Evolutionary conservation across 1,140 invertebrate species (phyloP), one percentile per base, ranked within the genome.

Genomic region (Leptopilina boulardi): DNA sequence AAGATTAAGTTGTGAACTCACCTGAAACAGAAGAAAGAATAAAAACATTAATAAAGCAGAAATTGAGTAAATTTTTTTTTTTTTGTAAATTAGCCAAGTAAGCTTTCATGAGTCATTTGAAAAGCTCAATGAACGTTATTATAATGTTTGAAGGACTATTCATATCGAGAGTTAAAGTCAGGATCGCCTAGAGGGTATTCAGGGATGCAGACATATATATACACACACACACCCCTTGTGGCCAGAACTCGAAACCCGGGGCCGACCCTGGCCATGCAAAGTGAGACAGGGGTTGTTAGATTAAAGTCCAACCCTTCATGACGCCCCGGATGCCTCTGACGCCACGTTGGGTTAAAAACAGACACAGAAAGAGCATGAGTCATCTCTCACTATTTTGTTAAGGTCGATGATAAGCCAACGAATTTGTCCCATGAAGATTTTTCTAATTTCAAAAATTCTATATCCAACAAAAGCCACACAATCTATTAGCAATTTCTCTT

Each of bases 291-390:
- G 84, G 82, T 82, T 83, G 84, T 85, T 83, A 82, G 78, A 85
- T 85, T 85, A 85, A 85, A 82, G 77, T 85, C 79, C 82, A 81
- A 81, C 84, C 84, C 84, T 75, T 79, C 59, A 70, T 84, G 85
- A 88, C 87, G 84, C 85, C 87, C 87, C 87, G 87, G 87, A 88
- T 85, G 80, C 86, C 85, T 83, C 80, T 80, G 81, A 86, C 87
- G 85, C 86, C 87, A 82, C 83, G 83, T 73, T 85, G 87, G 86
- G 87, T 89, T 89, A 89, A 89, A 89, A 89, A 88, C 87, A 87
- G 87, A 87, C 85, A 87, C 85, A 86, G 82, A 79, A 88, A 87
- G 84, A 87, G 83, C 87, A 84, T 81, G 85, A 84, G 84, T 87
- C 86, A 87, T 88, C 79, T 81, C 59, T 70, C 19, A 83, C n/a